Percentiles rank a stretch among this genome's conserved stretches.
Conservation (phyloP, 1,140 invertebrate genomes). For the Apocrypta bakeri region DNA sequence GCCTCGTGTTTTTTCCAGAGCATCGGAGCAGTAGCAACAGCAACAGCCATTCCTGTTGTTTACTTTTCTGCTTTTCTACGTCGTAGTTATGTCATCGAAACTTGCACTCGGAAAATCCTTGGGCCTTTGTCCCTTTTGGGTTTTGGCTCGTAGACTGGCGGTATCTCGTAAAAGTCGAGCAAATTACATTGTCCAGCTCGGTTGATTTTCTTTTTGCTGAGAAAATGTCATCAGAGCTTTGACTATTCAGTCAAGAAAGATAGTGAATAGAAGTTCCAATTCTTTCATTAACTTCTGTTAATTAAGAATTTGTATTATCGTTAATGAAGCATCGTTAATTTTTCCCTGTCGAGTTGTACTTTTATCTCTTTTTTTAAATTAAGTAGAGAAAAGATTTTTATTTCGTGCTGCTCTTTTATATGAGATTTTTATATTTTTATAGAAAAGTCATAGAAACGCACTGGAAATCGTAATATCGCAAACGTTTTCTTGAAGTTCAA, state of each 20-base stretch:
- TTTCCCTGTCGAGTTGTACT: no score
- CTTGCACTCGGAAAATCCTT: conserved; percentile 16
- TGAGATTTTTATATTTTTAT: neutral
- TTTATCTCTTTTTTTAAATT: neutral
- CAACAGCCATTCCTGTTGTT: conserved; percentile 18
- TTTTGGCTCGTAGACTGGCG: neutral
- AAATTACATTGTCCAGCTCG: conserved; percentile 29
- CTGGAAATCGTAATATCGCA: no score
- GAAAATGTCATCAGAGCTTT: conserved; percentile 7
- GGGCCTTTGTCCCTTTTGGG: conserved; percentile 19
- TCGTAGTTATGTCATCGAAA: neutral
- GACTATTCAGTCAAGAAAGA: neutral
- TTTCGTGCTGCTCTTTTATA: no score
- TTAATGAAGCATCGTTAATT: neutral
- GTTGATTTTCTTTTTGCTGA: neutral
- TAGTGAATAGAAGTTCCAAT: neutral
- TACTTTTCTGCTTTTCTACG: neutral
- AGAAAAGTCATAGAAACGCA: neutral
- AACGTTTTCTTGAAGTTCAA: no score
- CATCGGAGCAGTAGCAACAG: neutral
- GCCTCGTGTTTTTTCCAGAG: neutral
- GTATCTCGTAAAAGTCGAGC: conserved; percentile 13
- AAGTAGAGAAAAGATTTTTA: no score
- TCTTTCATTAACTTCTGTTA: neutral
- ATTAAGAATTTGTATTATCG: neutral